Evolutionary conservation across 1,140 invertebrate genomes (phyloP).

Genomic region (Globodera ellingtonae): DNA sequence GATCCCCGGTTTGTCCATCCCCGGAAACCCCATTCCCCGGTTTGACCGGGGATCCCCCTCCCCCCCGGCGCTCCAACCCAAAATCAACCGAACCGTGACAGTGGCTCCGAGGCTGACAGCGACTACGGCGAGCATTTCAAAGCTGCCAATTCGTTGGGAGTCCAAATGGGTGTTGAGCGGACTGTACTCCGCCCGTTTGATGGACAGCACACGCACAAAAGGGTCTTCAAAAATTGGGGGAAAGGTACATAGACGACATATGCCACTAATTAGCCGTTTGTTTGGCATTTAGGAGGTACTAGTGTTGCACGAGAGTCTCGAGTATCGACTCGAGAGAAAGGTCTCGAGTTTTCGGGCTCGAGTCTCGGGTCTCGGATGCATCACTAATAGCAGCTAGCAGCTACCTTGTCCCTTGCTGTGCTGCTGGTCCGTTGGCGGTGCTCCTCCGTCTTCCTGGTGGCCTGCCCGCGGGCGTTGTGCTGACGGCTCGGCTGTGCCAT

Average conservation of each 20-base stretch:
- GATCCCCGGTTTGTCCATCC: no score
- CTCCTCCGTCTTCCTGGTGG: neutral
- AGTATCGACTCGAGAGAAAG: no score
- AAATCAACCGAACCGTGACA: slow-evolving; percentile 1
- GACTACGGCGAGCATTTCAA: slow-evolving; percentile 10
- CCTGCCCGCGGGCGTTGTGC: neutral
- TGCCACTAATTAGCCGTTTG: neutral
- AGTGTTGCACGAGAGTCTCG: no score
- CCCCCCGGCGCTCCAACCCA: no score
- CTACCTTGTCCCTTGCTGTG: neutral
- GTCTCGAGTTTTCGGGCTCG: no score
- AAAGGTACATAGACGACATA: neutral
- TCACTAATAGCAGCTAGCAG: neutral
- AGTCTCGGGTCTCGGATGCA: no score
- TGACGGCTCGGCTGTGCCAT: neutral
- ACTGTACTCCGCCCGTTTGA: slow-evolving; percentile 15
- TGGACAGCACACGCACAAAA: slow-evolving; percentile 21
- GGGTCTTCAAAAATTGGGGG: neutral
- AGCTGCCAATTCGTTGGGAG: slow-evolving; percentile 15
- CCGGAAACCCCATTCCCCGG: no score
- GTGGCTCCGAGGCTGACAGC: neutral
- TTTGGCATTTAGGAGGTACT: no score
- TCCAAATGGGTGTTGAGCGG: slow-evolving; percentile 6
- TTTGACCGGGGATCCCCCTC: no score
- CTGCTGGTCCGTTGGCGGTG: neutral